These are phyloP conservation scores for Episyrphus balteatus DNA, from an alignment of 1,140 invertebrate genomes.

Conservation along the genomic window DNA sequence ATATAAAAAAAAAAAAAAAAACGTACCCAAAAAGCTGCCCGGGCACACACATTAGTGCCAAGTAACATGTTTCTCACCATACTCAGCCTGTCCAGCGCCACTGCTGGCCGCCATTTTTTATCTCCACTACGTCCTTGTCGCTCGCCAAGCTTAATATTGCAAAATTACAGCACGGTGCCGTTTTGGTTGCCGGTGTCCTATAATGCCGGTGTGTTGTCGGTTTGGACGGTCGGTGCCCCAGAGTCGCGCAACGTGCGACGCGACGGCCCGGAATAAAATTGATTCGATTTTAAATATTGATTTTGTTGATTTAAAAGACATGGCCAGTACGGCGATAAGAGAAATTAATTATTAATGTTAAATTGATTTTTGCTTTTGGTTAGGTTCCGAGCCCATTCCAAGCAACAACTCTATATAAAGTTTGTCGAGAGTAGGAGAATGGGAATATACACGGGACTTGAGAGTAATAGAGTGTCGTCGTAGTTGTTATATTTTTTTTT, in stretches of 20 bases:
- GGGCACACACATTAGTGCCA: too few species aligned
- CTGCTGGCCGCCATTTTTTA: too few species aligned
- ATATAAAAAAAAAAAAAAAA: too few species aligned
- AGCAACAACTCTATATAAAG: too few species aligned
- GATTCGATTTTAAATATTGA: constrained; percentile 35
- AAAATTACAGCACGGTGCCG: constrained; percentile 5
- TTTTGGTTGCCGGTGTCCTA: too few species aligned
- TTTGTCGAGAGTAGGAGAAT: too few species aligned
- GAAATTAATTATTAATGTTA: constrained; percentile 33
- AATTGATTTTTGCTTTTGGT: constrained; percentile 32
- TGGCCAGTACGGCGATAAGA: constrained; percentile 9
- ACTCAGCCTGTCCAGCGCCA: too few species aligned
- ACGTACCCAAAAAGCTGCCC: too few species aligned
- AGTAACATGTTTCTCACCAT: too few species aligned
- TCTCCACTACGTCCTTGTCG: neutral
- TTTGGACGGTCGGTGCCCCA: neutral
- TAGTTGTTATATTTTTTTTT: too few species aligned
- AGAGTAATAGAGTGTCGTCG: too few species aligned
- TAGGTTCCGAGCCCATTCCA: neutral
- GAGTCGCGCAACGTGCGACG: neutral
- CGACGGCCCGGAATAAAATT: constrained; percentile 14
- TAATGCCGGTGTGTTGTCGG: neutral
- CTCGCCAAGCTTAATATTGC: neutral
- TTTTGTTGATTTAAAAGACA: constrained; percentile 26
- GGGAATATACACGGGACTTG: too few species aligned